Percentiles rank a stretch among this genome's conserved stretches.
Conservation (phyloP, 1,140 invertebrate species). For the Gonioctena quinquepunctata region DNA sequence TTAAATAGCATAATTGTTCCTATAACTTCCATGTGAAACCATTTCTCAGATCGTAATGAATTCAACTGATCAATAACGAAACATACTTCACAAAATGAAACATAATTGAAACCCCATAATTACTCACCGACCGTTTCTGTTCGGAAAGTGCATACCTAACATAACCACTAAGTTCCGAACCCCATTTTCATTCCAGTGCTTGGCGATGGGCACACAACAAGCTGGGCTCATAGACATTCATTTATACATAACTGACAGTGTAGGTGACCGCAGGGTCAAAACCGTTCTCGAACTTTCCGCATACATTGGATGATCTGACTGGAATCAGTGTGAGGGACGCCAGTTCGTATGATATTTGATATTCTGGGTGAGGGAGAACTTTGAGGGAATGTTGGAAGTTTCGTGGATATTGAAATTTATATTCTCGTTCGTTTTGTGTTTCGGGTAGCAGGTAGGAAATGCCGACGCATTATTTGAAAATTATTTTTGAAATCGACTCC, state of each 20-base stretch:
- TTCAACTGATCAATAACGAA: too few relatives aligned
- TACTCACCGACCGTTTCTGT: too few relatives aligned
- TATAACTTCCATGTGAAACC: too few relatives aligned
- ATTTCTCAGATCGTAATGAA: too few relatives aligned
- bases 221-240: neutral
- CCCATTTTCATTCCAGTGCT: neutral
- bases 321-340: neutral
- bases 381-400: neutral
- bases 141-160: too few relatives aligned
- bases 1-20: too few relatives aligned
- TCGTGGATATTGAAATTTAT: neutral
- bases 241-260: neutral
- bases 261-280: neutral
- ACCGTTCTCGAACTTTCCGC: neutral
- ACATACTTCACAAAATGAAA: too few relatives aligned
- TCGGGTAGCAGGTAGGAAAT: too few relatives aligned
- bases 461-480: too few relatives aligned
- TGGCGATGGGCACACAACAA: neutral
- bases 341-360: neutral
- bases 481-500: too few relatives aligned
- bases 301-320: neutral
- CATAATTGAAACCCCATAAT: too few relatives aligned
- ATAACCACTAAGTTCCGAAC: neutral
- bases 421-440: too few relatives aligned
- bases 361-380: neutral